These are phyloP conservation scores for Dendrophyllia cribrosa DNA, from an alignment of 64 coral and sea anemone species.

Conservation along the genomic window DNA sequence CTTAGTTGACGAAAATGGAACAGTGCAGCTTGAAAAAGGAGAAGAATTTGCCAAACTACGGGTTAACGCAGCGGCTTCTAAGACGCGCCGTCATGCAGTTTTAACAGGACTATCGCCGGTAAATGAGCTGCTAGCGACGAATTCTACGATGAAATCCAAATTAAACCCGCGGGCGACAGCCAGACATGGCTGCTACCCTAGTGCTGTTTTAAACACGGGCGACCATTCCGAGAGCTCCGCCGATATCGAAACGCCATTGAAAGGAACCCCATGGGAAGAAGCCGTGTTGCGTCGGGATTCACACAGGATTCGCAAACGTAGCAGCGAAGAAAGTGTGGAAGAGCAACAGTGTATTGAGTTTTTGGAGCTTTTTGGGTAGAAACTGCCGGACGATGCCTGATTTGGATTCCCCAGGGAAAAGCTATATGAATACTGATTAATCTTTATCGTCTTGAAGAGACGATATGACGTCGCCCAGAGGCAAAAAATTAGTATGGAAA, in stretches of 20 bases:
- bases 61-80: not conserved
- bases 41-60: not conserved
- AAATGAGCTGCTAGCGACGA: not conserved
- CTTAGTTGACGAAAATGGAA: not conserved
- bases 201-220: not conserved
- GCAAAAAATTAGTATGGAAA: no score
- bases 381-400: no score
- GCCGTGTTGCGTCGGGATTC: not conserved
- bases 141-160: not conserved
- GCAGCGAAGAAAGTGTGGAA: not conserved
- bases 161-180: not conserved
- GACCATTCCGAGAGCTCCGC: not conserved
- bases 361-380: conserved; percentile 31
- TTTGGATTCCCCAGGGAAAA: no score
- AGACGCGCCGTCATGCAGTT: not conserved
- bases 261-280: conserved; percentile 38
- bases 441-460: no score
- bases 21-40: not conserved
- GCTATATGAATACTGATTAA: no score
- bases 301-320: not conserved
- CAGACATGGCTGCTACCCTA: not conserved
- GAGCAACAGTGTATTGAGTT: not conserved
- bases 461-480: no score
- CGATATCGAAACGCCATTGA: not conserved
- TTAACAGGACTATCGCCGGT: not conserved